Evolutionary conservation across 2,797 vertebrate species (phyloP).

Genomic region (Chromobotia macracanthus): DNA sequence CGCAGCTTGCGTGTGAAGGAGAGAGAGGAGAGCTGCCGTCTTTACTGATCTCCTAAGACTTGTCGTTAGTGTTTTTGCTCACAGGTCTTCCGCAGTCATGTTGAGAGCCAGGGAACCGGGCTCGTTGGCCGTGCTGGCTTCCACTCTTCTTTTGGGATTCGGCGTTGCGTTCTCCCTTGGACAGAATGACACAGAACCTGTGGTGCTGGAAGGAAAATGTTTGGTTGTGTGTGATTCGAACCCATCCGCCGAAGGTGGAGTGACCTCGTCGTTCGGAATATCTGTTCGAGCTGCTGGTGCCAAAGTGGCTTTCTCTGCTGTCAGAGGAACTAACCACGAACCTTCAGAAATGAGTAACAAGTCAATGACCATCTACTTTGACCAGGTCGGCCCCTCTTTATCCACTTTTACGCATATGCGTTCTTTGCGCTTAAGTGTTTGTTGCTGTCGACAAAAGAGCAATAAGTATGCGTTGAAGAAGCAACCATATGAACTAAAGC

Average conservation of each 20-base stretch:
- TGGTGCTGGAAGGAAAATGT: slow-evolving; percentile 87
- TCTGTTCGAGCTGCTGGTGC: slow-evolving; percentile 80
- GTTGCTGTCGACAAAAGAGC: not conserved
- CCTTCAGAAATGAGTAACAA: slow-evolving; percentile 85
- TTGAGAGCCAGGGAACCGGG: slow-evolving; percentile 44
- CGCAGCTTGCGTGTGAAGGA: slow-evolving; percentile 27
- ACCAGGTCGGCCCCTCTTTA: slow-evolving; percentile 72
- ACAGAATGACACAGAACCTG: slow-evolving; percentile 86
- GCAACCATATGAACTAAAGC: not conserved
- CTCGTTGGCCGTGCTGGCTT: slow-evolving; percentile 69
- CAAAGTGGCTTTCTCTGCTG: slow-evolving; percentile 76
- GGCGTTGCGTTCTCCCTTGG: slow-evolving; percentile 64
- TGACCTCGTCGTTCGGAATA: slow-evolving; percentile 84
- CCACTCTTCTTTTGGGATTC: slow-evolving; percentile 70
- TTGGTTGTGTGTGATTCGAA: slow-evolving; percentile 89
- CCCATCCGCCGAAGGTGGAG: slow-evolving; percentile 83
- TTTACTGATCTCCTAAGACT: slow-evolving; percentile 46
- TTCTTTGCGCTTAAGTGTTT: not conserved
- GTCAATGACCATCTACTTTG: slow-evolving; percentile 85
- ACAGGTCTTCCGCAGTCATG: slow-evolving; percentile 48
- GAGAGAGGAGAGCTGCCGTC: slow-evolving; percentile 20
- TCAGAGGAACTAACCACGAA: slow-evolving; percentile 78
- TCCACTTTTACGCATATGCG: slow-evolving; percentile 20
- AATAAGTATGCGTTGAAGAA: not conserved
- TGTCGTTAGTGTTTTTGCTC: slow-evolving; percentile 37